phyloP scores from a whole-genome alignment of 2,113 vertebrate species.

The Dromaius novaehollandiae region DNA sequence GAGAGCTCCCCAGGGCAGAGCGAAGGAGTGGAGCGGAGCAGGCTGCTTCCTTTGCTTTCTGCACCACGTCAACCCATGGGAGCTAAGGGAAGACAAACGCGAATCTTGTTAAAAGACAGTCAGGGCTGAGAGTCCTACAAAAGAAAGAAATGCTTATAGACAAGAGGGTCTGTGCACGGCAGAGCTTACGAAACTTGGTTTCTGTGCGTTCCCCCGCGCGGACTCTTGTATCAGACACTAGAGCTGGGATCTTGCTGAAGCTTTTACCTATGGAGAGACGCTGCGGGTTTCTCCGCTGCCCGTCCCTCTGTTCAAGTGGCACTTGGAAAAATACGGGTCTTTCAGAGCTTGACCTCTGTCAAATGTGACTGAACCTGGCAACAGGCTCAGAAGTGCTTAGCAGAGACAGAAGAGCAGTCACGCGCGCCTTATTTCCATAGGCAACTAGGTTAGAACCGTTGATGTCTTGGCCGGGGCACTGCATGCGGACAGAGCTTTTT shows the following conservation, averaged over 20 bases:
- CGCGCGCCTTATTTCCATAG: neutral
- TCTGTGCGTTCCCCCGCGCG: accelerated
- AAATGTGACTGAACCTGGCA: neutral
- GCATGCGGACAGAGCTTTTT: neutral
- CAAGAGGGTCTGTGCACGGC: neutral
- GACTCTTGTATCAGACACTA: neutral
- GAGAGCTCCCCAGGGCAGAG: neutral
- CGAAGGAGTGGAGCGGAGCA: neutral
- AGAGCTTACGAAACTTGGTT: accelerated
- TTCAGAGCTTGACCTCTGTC: neutral
- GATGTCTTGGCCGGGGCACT: neutral
- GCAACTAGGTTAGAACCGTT: neutral
- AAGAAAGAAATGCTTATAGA: neutral
- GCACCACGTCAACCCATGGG: neutral
- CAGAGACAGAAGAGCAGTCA: no score
- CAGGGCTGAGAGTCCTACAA: neutral
- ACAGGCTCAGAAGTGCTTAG: no score
- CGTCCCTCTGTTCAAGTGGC: neutral
- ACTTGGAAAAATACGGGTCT: neutral
- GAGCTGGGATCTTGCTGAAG: neutral
- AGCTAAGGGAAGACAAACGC: constrained; percentile 13
- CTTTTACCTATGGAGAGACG: accelerated
- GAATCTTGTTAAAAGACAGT: neutral
- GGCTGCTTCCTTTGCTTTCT: neutral
- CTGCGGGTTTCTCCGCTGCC: neutral